Percentiles rank a stretch among this genome's conserved stretches.
Conservation (phyloP, 1,140 invertebrate genomes). For the Geopemphigus sp. region DNA sequence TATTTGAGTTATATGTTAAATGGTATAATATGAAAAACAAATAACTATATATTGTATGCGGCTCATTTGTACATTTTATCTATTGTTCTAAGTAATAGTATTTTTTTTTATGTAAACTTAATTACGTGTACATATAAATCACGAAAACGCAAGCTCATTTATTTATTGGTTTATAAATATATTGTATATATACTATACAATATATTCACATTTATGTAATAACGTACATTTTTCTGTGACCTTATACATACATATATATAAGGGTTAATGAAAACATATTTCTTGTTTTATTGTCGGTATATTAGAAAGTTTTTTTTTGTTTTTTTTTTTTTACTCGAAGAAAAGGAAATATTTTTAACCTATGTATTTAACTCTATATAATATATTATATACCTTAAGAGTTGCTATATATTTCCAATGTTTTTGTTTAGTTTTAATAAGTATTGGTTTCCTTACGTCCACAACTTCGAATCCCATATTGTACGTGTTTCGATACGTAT, state of each 20-base stretch:
- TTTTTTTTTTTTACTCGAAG: slow-evolving; percentile 26
- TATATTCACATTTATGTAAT: slow-evolving; percentile 9
- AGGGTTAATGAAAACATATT: slow-evolving; percentile 22
- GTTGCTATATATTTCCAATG: slow-evolving; percentile 37
- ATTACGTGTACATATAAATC: slow-evolving; percentile 19
- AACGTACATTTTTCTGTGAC: slow-evolving; percentile 8
- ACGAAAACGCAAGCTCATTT: slow-evolving; percentile 41
- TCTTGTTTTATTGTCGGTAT: slow-evolving; percentile 17
- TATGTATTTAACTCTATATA: slow-evolving; percentile 19
- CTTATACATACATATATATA: not conserved
- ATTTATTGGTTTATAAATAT: slow-evolving; percentile 1
- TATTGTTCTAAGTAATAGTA: slow-evolving; percentile 8
- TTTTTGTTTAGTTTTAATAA: slow-evolving; percentile 8
- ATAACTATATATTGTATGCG: not conserved
- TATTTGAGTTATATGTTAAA: not conserved
- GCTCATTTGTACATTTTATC: slow-evolving; percentile 30
- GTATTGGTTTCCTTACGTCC: slow-evolving; percentile 1
- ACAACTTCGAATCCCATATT: not conserved
- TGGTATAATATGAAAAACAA: not conserved
- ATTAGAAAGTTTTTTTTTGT: slow-evolving; percentile 20
- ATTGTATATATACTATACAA: slow-evolving; percentile 11
- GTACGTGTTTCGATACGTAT: too few relatives aligned
- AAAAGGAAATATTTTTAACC: slow-evolving; percentile 28
- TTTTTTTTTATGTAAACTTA: slow-evolving; percentile 13
- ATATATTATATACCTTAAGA: slow-evolving; percentile 16